Conservation (phyloP, 2,113 vertebrate genomes). For the Tapirus terrestris region DNA sequence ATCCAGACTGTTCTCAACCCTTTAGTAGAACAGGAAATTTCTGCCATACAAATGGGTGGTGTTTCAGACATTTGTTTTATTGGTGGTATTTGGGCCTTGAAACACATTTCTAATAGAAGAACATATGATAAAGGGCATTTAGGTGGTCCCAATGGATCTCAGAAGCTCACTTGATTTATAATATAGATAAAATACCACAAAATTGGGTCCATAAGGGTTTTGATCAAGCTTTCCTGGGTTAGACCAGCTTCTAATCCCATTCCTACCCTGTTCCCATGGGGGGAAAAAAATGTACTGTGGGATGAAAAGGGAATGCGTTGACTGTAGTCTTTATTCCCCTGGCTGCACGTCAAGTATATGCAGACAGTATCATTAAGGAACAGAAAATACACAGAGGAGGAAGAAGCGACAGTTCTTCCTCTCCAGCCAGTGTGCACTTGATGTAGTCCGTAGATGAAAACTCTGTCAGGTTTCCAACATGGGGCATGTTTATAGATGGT, state of each 20-base stretch:
- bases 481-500: neutral
- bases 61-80: conserved; percentile 32
- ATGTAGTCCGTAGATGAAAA: neutral
- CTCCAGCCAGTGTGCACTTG: neutral
- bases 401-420: neutral
- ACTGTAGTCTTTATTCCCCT: neutral
- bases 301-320: neutral
- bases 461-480: neutral
- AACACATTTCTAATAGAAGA: conserved; percentile 41
- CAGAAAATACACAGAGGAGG: neutral
- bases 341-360: neutral
- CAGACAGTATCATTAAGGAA: neutral
- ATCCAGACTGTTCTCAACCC: conserved; percentile 23
- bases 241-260: neutral
- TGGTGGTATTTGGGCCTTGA: neutral
- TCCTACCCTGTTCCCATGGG: neutral
- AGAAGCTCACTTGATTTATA: conserved; percentile 11
- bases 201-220: neutral
- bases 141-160: neutral
- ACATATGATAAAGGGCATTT: neutral
- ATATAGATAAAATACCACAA: conserved; percentile 29
- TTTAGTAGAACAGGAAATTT: neutral
- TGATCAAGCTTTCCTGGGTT: neutral
- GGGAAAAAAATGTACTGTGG: neutral
- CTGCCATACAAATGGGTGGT: neutral